Conservation (phyloP, 2,888 invertebrate genomes). For the Clanis bilineata region DNA sequence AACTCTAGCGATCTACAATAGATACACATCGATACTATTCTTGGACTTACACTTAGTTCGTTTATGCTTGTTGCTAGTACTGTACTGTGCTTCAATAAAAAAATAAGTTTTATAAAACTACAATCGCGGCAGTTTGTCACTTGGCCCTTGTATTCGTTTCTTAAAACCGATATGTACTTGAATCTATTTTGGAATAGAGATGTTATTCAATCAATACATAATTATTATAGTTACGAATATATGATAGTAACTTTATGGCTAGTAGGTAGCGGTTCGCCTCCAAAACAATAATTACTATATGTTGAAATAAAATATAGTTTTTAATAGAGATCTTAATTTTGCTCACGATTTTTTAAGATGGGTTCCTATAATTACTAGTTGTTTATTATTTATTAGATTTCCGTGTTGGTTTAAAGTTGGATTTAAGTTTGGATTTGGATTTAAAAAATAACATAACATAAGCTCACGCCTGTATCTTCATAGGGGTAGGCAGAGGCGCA, state of each 20-base stretch:
- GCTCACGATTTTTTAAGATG: neutral
- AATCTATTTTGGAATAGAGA: neutral
- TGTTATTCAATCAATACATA: neutral
- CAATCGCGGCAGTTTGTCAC: neutral
- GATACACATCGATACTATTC: too few species aligned
- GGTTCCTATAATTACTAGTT: neutral
- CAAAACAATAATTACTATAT: neutral
- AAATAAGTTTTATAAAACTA: neutral
- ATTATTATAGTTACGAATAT: neutral
- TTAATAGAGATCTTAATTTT: neutral
- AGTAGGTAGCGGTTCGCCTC: neutral
- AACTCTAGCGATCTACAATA: too few species aligned
- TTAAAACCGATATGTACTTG: neutral
- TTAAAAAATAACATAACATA: too few species aligned
- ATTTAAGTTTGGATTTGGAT: too few species aligned
- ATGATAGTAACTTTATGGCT: neutral
- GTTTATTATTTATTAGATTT: neutral
- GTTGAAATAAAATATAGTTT: neutral
- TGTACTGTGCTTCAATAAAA: too few species aligned
- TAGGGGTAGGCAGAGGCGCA: too few species aligned
- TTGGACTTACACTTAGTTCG: too few species aligned
- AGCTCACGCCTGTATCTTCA: too few species aligned
- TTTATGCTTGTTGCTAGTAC: too few species aligned
- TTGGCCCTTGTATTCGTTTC: neutral
- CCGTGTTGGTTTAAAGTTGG: too few species aligned